phyloP scores from a whole-genome alignment of 2,888 invertebrate species.

The Drosophila fungiperda region DNA sequence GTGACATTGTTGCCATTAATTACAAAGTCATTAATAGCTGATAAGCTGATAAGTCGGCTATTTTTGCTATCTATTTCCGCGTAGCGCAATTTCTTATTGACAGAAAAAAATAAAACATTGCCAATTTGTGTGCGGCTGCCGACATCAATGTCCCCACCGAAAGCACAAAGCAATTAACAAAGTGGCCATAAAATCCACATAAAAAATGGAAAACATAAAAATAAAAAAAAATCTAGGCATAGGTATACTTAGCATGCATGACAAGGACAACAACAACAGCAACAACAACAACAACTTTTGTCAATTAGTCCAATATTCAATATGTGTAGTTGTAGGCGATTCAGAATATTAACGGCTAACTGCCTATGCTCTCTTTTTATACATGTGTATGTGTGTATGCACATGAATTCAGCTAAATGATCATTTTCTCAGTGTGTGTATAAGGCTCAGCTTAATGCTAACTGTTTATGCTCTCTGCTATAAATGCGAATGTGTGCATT shows the following conservation, averaged over 20 bases:
- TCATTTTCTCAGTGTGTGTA: neutral
- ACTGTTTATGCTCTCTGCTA: constrained; percentile 6
- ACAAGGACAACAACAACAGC: constrained; percentile 2
- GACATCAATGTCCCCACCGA: constrained; percentile 24
- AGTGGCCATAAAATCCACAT: constrained; percentile 18
- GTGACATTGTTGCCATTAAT: constrained; percentile 32
- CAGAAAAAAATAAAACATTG: neutral
- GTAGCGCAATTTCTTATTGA: constrained; percentile 12
- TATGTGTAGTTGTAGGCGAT: constrained; percentile 13
- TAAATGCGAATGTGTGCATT: neutral
- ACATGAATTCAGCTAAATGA: neutral
- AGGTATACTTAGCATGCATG: neutral
- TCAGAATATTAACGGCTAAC: constrained; percentile 5
- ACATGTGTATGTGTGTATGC: neutral
- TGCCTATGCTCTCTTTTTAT: constrained; percentile 1
- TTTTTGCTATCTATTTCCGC: constrained; percentile 15
- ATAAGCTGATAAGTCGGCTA: constrained; percentile 21
- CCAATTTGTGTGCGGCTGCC: constrained; percentile 1
- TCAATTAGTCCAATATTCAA: constrained; percentile 18
- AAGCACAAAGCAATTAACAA: constrained; percentile 1
- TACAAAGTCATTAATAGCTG: constrained; percentile 29
- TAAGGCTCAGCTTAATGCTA: neutral
- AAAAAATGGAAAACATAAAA: neutral
- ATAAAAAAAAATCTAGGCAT: neutral
- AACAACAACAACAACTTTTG: constrained; percentile 4